Conservation (phyloP, 1,140 invertebrate species). For the Plutomurus gul region DNA sequence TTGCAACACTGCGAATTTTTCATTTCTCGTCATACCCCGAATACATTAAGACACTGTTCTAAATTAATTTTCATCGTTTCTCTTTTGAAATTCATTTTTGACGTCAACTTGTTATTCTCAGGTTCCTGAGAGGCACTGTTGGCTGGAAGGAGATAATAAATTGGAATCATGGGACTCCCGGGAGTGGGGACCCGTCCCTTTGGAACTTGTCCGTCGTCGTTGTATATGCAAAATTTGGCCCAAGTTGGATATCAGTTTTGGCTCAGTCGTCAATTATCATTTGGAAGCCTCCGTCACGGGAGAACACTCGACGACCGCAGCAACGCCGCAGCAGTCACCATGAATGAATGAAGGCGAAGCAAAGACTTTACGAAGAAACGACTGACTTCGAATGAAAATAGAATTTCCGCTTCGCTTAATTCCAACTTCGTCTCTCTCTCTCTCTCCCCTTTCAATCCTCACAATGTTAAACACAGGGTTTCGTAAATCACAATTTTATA, state of each 20-base stretch:
- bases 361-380: neutral
- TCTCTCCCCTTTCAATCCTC: no score
- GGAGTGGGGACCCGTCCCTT: constrained; percentile 82
- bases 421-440: no score
- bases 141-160: constrained; percentile 91
- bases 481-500: no score
- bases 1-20: no score
- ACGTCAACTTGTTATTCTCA: constrained; percentile 53
- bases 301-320: neutral
- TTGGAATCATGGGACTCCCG: constrained; percentile 84
- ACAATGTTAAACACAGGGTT: no score
- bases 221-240: constrained; percentile 29
- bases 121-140: constrained; percentile 84
- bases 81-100: neutral
- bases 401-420: no score
- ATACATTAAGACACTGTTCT: no score
- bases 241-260: neutral
- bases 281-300: neutral
- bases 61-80: neutral
- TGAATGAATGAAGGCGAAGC: neutral
- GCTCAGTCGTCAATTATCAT: neutral
- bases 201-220: constrained; percentile 74
- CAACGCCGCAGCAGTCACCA: neutral
- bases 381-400: no score
- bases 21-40: no score